Base-by-base conservation (phyloP, 2,888 invertebrate species). In the Andrena praecox region DNA sequence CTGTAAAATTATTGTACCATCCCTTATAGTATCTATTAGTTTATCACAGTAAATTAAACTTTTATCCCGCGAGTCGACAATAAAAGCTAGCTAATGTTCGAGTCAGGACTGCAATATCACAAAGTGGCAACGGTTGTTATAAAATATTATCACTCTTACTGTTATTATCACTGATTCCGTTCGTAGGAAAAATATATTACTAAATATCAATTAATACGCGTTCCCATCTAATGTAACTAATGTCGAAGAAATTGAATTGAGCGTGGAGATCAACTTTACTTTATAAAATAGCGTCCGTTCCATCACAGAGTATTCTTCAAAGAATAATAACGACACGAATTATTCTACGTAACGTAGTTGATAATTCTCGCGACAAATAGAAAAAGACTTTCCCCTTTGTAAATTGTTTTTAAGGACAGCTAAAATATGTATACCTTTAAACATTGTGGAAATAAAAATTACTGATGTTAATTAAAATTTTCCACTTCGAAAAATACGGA, bases 61-160 rank as follows among this genome's bases (percentile, higher is more conserved):
- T 35, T 67, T 27, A n/a, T 10, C 24, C 54, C 35, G 31, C n/a
- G 24, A 29, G 12, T 24, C 6, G 52, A n/a, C 48, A 69, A 80
- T 80, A 56, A 63, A 77, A 70, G 29, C 62, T 70, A 64, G 52
- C 60, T 79, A 67, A 80, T 67, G 67, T 60, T 54, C 52, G 54
- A 20, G 54, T 54, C 56, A 66, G 59, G 67, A 70, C 64, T 79
- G 64, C 76, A 70, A 77, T 86, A 86, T 86, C 87, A 86, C 86
- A 86, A 77, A 10, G 42, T 52, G 29, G 42, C 76, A 76, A 69
- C 74, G 48, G 59, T 67, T n/a, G 62, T 73, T 75, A 85, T 62
- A 85, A 85, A 82, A 59, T 87, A 79, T 84, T 77, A 82, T 66
- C 63, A 71, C 69, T 67, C 56, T 70, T 66, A 42, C 31, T 20